phyloP scores from a whole-genome alignment of 2,797 vertebrate genomes.

The Diceros bicornis region DNA sequence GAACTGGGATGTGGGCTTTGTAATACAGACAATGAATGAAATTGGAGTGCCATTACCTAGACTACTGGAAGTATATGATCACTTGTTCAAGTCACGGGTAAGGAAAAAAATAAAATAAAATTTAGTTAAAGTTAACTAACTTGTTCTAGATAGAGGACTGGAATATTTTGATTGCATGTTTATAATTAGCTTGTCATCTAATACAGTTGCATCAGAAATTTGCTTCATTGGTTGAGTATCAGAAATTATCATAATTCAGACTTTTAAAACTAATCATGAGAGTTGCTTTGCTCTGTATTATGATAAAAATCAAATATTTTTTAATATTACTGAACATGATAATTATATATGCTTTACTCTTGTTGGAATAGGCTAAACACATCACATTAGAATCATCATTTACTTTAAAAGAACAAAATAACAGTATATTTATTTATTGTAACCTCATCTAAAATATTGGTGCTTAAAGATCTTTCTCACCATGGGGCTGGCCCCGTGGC shows the following conservation, averaged over 20 bases:
- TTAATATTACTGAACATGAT: neutral
- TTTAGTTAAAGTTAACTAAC: neutral
- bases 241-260: neutral
- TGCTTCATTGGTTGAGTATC: neutral
- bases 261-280: neutral
- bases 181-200: neutral
- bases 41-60: conserved; percentile 95
- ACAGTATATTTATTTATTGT: neutral
- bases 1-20: conserved; percentile 97
- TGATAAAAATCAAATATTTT: conserved; percentile 38
- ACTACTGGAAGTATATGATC: conserved; percentile 97
- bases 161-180: neutral
- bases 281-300: neutral
- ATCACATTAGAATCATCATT: conserved; percentile 9
- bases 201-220: neutral
- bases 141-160: neutral
- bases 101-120: conserved; percentile 67
- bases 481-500: too few relatives aligned
- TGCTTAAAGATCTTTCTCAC: neutral
- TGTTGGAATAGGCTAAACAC: neutral
- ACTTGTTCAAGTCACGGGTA: conserved; percentile 98
- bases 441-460: neutral
- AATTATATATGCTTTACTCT: neutral
- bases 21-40: conserved; percentile 96
- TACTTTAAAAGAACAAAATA: neutral